Evolutionary conservation across 2,888 invertebrate genomes (phyloP), one percentile per base, ranked within the genome.

Genomic region (Pristionchus maxplancki): DNA sequence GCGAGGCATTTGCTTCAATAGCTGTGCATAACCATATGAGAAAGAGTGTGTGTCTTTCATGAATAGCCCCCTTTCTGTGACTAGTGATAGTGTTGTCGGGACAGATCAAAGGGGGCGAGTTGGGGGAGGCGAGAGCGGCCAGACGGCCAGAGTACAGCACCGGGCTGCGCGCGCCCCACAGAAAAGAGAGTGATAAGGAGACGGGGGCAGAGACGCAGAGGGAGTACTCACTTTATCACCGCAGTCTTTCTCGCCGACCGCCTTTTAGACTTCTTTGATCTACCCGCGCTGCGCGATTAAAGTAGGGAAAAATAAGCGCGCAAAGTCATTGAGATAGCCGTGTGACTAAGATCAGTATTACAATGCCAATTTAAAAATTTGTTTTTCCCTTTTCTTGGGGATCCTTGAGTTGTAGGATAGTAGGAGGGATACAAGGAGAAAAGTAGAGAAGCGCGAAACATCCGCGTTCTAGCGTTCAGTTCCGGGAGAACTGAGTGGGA

Each of bases 51-150:
- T 44, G 44, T 11, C 78, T 58, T 58, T 17, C 5, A 13, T 58
- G 58, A 58, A 58, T 58, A 58, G 58, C n/a, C 24, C 58, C 58
- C 50, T 15, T 50, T 58, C 24, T 78, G 48, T 40, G 71, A 34
- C n/a, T 31, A 74, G 78, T 78, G 78, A 78, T 78, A 78, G 78
- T 44, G 71, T 37, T 6, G 71, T 34, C 71, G 71, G 78, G n/a
- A 8, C n/a, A 78, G 78, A 78, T 78, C 78, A 78, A 78, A 78
- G 78, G 44, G 28, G 40, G 40, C 71, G 67, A 67, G 62, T 28
- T 9, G 11, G 11, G 62, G n/a, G 62, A n/a, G 28, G 31, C 67
- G 78, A 78, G 78, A 78, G 78, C 78, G 44, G 34, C 4, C 71
- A 71, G 34, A 71, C 71, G 1, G 24, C 17, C 71, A 71, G 71